Base-by-base conservation (phyloP, 92 coral and sea anemone genomes). In the Siderastrea radians region DNA sequence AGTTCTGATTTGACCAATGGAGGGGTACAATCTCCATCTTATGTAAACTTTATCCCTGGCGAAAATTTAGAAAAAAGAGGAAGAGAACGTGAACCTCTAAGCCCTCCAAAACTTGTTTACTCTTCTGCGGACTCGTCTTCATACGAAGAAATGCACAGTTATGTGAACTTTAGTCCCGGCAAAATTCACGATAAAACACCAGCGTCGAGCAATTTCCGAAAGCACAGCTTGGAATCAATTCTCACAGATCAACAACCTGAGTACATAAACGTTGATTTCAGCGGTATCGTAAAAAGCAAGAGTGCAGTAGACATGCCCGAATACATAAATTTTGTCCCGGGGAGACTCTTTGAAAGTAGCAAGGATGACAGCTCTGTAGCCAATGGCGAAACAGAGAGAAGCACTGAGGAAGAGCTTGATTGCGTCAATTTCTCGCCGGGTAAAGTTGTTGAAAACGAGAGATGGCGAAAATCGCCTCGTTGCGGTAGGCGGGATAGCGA, bases 271-370 rank as follows among this genome's bases (percentile, higher is more conserved):
- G 79, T 95, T 15, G 91, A 88, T 68, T 69, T 91, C 68, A 86
- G 82, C 81, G 91, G 91, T 16, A 81, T 77, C 13, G 75, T 84
- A 14, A 93, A 86, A 79, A 80, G 79, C 9, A 48, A 14, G 13
- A 85, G 83, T 53, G 87, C 90, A 9, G 88, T 79, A 10, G 94
- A 88, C 44, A 82, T 66, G 52, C 92, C 88, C 10, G 94, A 90
- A 63, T 95, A 95, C 75, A 90, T 95, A 78, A 93, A 95, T 63
- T 84, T 93, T 65, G 62, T 76, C 6, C 94, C 96, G 6, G 88
- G 89, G 48, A 68, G 71, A 7, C 54, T 67, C 53, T 69, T 69
- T 64, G 78, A 86, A 78, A 49, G 48, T 14, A 49, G 75, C 53
- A 48, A 66, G 16, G 13, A 16, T 74, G 86, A 67, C 49, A 74